Conservation (phyloP, 2,797 vertebrate genomes). For the Sebastes cheni region DNA sequence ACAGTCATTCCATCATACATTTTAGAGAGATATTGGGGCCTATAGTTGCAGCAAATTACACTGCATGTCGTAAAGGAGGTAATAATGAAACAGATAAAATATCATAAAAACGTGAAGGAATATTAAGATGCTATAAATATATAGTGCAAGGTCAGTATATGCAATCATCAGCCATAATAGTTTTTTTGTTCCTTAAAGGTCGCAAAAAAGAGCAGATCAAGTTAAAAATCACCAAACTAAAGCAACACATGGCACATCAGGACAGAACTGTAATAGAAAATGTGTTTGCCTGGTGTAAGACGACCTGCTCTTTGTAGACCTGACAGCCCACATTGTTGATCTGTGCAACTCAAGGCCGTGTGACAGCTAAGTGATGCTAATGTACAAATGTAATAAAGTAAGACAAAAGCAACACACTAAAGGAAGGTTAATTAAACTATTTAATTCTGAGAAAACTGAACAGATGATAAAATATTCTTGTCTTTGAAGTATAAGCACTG, state of each 20-base stretch:
- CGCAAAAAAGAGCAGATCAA: background rate
- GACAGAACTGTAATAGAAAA: background rate
- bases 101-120: background rate
- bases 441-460: background rate
- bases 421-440: background rate
- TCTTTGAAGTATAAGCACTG: background rate
- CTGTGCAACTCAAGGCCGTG: background rate
- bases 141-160: background rate
- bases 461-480: background rate
- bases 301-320: constrained; percentile 1
- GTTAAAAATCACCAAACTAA: background rate
- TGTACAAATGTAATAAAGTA: background rate
- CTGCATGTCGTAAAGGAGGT: background rate
- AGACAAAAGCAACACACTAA: background rate
- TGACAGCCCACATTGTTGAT: background rate
- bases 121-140: background rate
- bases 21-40: background rate
- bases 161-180: background rate
- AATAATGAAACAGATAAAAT: background rate
- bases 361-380: background rate
- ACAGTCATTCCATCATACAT: background rate
- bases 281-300: background rate
- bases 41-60: background rate
- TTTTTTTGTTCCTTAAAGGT: background rate
- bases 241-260: background rate